These are phyloP conservation scores for Spilogale gracilis DNA, from an alignment of 2,113 vertebrate species.

Conservation along the genomic window DNA sequence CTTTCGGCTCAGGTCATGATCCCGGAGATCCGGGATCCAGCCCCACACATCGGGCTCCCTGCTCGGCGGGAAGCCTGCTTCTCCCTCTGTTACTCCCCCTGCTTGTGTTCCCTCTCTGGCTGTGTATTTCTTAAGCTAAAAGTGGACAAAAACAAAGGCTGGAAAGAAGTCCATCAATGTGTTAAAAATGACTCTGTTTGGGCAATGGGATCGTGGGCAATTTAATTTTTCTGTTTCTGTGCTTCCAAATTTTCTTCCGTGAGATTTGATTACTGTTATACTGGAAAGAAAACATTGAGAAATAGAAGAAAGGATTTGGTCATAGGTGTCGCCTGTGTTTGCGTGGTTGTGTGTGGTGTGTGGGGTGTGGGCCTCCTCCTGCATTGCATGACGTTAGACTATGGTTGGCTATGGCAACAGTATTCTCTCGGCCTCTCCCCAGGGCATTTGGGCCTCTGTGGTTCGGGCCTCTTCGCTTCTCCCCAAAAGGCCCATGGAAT, in stretches of 20 bases:
- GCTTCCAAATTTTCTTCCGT: neutral
- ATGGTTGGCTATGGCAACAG: neutral
- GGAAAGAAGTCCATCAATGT: neutral
- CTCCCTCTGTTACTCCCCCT: too few species aligned
- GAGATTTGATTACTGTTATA: neutral
- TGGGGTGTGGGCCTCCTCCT: neutral
- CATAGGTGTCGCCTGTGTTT: neutral
- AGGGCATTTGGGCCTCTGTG: neutral
- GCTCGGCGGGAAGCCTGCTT: too few species aligned
- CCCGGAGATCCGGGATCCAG: too few species aligned
- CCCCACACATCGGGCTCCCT: too few species aligned
- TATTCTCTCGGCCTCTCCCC: neutral
- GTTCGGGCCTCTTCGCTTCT: neutral
- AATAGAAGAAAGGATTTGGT: neutral
- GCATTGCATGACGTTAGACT: too few species aligned
- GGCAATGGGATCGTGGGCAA: neutral
- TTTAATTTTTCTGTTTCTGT: neutral
- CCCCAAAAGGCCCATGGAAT: neutral
- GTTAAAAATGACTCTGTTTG: neutral
- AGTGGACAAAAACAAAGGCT: neutral
- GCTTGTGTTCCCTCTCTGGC: too few species aligned
- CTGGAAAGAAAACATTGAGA: neutral
- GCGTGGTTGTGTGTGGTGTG: neutral
- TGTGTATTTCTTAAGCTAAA: conserved; percentile 9
- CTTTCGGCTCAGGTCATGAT: too few species aligned